Percentiles rank a stretch among this genome's conserved stretches.
Evolutionary conservation across 2,797 vertebrate species (phyloP).

Genomic region (Salarias fasciatus): DNA sequence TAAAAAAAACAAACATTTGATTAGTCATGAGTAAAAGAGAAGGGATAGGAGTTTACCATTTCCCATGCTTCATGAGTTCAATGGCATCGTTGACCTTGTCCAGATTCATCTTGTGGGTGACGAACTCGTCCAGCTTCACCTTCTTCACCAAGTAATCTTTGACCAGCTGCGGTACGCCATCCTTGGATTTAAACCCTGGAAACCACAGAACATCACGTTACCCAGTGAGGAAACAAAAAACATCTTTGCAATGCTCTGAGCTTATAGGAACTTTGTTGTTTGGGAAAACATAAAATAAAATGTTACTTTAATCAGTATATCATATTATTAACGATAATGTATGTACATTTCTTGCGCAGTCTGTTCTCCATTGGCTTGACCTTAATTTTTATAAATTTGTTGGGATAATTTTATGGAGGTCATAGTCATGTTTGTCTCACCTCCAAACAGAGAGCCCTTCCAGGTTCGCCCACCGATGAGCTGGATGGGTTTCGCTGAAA

Average conservation of each 20-base stretch:
- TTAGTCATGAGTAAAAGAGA: neutral
- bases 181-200: slow-evolving; percentile 84
- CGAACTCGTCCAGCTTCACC: slow-evolving; percentile 86
- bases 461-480: slow-evolving; percentile 91
- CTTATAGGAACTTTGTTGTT: no score
- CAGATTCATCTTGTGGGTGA: slow-evolving; percentile 75
- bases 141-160: slow-evolving; percentile 86
- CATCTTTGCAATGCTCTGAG: no score
- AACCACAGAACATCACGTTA: neutral
- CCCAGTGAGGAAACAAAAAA: no score
- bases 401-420: no score
- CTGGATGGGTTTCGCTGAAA: slow-evolving; percentile 87
- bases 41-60: slow-evolving; percentile 78
- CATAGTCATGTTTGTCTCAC: slow-evolving; percentile 66
- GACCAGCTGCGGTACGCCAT: slow-evolving; percentile 83
- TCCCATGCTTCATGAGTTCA: slow-evolving; percentile 83
- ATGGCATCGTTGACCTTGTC: slow-evolving; percentile 87
- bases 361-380: no score
- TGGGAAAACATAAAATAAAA: no score
- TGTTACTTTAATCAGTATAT: no score
- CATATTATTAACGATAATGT: no score
- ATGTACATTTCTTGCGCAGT: no score
- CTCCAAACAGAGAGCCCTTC: slow-evolving; percentile 94
- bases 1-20: neutral
- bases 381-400: no score